Evolutionary conservation across 2,797 vertebrate species (phyloP).

Genomic region (Gallinago stenura): DNA sequence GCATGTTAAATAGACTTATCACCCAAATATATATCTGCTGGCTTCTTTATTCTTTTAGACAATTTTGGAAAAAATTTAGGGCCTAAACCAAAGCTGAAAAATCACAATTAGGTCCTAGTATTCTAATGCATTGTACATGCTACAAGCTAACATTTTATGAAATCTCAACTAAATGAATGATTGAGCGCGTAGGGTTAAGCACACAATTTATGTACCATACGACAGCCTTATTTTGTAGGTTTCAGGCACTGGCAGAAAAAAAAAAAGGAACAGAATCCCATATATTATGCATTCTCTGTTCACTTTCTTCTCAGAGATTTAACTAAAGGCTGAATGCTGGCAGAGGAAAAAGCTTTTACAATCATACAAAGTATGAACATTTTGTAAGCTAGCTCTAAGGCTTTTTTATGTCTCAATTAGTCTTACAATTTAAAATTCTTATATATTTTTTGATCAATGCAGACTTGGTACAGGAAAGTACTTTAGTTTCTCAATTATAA

Average conservation of each 20-base stretch:
- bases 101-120: neutral
- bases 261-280: neutral
- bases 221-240: neutral
- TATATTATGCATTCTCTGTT: neutral
- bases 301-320: neutral
- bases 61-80: neutral
- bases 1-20: neutral
- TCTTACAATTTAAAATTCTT: neutral
- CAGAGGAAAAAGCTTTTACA: neutral
- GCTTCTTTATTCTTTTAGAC: neutral
- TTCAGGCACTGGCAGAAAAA: neutral
- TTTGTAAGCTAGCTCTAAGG: neutral
- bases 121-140: neutral
- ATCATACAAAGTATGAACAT: neutral
- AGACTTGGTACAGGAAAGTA: neutral
- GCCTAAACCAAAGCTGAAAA: neutral
- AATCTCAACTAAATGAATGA: neutral
- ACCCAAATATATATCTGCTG: neutral
- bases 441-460: neutral
- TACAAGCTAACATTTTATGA: neutral
- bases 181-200: neutral
- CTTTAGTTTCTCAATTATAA: neutral
- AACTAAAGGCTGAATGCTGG: neutral
- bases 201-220: neutral
- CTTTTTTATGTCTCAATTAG: neutral